Percentiles rank a stretch among this genome's conserved stretches.
Conservation (phyloP, 64 coral and sea anemone genomes). For the Stichodactyla helianthus region DNA sequence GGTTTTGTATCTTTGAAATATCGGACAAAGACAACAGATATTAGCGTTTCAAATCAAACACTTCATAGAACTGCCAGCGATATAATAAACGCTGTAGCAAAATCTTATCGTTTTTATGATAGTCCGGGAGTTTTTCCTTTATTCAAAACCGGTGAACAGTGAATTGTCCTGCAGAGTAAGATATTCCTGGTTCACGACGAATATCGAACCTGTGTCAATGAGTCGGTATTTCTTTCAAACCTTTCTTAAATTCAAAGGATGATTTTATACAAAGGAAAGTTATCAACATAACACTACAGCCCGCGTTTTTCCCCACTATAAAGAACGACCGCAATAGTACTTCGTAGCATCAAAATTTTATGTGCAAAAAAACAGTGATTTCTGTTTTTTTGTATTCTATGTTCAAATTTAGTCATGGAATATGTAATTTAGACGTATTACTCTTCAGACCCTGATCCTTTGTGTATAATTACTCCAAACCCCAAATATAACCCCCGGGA, state of each 20-base stretch:
- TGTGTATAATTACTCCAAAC: neutral
- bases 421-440: neutral
- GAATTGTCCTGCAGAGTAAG: neutral
- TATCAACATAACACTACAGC: neutral
- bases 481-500: neutral
- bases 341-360: conserved; percentile 1
- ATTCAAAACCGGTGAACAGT: neutral
- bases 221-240: neutral
- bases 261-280: neutral
- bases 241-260: neutral
- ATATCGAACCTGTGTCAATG: neutral
- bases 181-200: neutral
- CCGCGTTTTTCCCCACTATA: neutral
- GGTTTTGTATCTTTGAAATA: neutral
- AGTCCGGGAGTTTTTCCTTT: neutral
- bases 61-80: neutral
- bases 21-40: neutral
- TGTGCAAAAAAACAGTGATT: neutral
- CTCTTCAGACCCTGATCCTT: neutral
- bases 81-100: neutral
- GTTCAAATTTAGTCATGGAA: neutral
- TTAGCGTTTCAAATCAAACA: neutral
- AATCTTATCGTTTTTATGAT: neutral
- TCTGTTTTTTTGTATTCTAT: neutral
- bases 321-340: neutral